Conservation (phyloP, 2,113 vertebrate genomes). For the Bos indicus region DNA sequence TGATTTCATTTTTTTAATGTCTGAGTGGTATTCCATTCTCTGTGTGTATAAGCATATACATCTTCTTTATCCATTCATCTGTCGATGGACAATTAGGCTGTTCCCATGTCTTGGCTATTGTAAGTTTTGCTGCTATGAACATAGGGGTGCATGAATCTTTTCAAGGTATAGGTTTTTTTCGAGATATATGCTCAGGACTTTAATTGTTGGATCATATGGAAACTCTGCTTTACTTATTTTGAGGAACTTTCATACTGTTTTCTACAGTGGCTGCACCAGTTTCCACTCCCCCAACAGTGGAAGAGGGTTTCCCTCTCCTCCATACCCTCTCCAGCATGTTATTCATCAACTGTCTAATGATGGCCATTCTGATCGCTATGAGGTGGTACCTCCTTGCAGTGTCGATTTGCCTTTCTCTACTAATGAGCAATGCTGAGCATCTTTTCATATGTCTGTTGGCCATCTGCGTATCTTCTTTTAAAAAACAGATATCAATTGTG, state of each 20-base stretch:
- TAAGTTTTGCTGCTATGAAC: accelerated
- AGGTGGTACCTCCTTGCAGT: not conserved
- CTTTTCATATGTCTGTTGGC: not conserved
- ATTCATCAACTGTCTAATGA: no score
- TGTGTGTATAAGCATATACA: not conserved
- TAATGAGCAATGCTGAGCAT: not conserved
- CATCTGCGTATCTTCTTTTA: not conserved
- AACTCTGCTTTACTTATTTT: not conserved
- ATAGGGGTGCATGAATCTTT: not conserved
- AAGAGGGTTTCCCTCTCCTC: no score
- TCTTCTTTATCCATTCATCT: not conserved
- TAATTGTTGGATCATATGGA: not conserved
- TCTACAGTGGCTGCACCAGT: no score
- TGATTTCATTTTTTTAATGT: not conserved
- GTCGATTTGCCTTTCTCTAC: not conserved
- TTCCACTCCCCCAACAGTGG: no score
- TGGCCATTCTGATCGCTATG: accelerated
- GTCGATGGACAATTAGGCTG: not conserved
- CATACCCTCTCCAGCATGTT: not conserved
- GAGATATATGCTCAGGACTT: accelerated
- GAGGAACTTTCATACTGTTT: no score
- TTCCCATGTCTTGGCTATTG: not conserved
- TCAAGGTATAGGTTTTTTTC: not conserved
- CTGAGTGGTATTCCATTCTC: no score
- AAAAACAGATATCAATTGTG: not conserved